phyloP scores from a whole-genome alignment of 1,140 invertebrate species.

The Campoletis sonorensis region DNA sequence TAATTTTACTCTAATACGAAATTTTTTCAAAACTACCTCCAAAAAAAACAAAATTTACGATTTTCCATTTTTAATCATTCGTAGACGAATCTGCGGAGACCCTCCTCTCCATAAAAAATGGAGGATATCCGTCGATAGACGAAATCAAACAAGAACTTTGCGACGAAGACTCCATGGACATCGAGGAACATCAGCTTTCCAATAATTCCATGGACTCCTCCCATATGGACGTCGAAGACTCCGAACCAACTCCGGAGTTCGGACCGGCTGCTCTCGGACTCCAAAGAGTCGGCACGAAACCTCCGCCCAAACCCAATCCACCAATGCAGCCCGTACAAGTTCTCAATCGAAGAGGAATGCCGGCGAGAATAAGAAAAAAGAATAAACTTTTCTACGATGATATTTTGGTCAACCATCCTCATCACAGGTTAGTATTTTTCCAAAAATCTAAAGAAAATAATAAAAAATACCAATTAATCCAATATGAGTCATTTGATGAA shows the following conservation, averaged over 20 bases:
- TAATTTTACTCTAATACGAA: too few relatives aligned
- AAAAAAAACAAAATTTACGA: too few relatives aligned
- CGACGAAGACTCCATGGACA: constrained; percentile 81
- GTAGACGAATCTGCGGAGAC: constrained; percentile 76
- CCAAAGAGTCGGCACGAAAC: constrained; percentile 85
- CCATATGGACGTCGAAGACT: constrained; percentile 79
- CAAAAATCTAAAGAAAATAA: too few relatives aligned
- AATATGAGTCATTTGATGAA: too few relatives aligned
- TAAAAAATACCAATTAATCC: too few relatives aligned
- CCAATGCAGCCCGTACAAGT: constrained; percentile 84
- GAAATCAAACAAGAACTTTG: constrained; percentile 73
- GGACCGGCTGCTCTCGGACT: constrained; percentile 86
- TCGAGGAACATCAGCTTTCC: constrained; percentile 75
- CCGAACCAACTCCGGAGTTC: constrained; percentile 81
- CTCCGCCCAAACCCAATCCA: constrained; percentile 82
- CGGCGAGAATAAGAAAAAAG: constrained; percentile 92
- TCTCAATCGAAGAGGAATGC: constrained; percentile 91
- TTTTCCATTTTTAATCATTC: too few relatives aligned
- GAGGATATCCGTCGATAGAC: constrained; percentile 72
- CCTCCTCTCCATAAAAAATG: constrained; percentile 78
- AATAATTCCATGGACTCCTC: constrained; percentile 72
- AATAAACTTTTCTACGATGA: constrained; percentile 95
- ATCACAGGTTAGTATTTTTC: constrained; percentile 73
- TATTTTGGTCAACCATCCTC: constrained; percentile 89
- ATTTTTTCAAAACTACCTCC: too few relatives aligned